A percentile compares a stretch with the other conserved stretches of the same genome.
phyloP scores from a whole-genome alignment of 2,113 vertebrate genomes.

The Pomatorhinus ruficollis region DNA sequence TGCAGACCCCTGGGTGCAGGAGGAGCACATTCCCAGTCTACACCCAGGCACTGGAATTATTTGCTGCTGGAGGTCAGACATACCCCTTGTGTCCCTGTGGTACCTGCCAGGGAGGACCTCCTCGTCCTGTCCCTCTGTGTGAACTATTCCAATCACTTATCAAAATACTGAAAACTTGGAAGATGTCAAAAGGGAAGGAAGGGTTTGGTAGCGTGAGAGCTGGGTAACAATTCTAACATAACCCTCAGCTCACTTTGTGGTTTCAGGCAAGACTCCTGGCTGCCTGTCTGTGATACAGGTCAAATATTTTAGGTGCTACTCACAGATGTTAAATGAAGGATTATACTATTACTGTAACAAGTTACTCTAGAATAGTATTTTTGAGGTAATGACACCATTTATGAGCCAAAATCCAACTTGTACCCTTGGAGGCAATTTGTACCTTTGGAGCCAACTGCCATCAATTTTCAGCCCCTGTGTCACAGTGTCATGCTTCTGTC shows the following conservation, averaged over 20 bases:
- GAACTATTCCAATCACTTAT: not conserved
- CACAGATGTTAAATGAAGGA: not conserved
- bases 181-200: not conserved
- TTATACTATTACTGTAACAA: not conserved
- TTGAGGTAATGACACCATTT: not conserved
- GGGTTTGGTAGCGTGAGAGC: not conserved
- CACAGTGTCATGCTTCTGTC: not conserved
- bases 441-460: not conserved
- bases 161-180: not conserved
- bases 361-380: not conserved
- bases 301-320: not conserved
- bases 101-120: not conserved
- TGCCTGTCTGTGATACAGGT: not conserved
- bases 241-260: not conserved
- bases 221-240: not conserved
- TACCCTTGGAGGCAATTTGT: not conserved
- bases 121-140: too few species aligned
- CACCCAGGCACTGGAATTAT: not conserved
- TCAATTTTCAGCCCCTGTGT: not conserved
- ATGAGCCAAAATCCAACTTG: not conserved
- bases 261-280: not conserved
- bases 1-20: not conserved
- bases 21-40: not conserved
- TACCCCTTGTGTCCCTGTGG: fast-evolving
- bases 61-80: not conserved